Evolutionary conservation across 2,797 vertebrate species (phyloP), one percentile per base, ranked within the genome.

Genomic region (Microctenopoma steveboyesi): DNA sequence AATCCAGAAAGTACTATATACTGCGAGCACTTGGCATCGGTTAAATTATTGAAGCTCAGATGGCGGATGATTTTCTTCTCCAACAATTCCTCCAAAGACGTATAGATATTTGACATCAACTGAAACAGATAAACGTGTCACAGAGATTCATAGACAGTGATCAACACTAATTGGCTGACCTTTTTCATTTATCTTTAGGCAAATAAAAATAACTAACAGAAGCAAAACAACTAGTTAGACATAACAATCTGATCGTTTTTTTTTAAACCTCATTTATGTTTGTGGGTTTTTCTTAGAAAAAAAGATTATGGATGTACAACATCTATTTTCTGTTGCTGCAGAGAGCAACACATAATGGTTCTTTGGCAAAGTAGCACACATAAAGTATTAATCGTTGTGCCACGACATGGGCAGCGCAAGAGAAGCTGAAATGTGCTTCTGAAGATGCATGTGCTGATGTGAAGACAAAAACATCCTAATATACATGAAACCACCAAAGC

Each of bases 31-130:
- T 73, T 86, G 79, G 71, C 66, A 58, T 40, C 64, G 53, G 55
- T 79, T 62, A 55, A 88, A 89, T 88, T 71, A 86, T 69, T 79
- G 50, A 86, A 72, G 65, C 51, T 83, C 43, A 60, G 73, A 68
- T 30, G 39, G 39, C 49, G 55, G 52, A 35, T 55, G 2, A 73
- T 64, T 75, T 72, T 49, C 46, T 63, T 72, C n/a, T 33, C 46
- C 28, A 49, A 54, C 22, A 62, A 6, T 51, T 64, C 27, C 27
- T 81, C 42, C 4, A 30, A 39, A 15, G 16, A 22, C 45, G 2
- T 50, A 30, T 35, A 39, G 39, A 62, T 60, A 58, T 54, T 22
- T 64, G 48, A 65, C 51, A 71, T 64, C 53, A 28, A 57, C 62
- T 62, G 30, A 70, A 79, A 74, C 22, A 10, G 35, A 50, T 40